phyloP scores from a whole-genome alignment of 2,888 invertebrate genomes.

The Entomobrya proxima region DNA sequence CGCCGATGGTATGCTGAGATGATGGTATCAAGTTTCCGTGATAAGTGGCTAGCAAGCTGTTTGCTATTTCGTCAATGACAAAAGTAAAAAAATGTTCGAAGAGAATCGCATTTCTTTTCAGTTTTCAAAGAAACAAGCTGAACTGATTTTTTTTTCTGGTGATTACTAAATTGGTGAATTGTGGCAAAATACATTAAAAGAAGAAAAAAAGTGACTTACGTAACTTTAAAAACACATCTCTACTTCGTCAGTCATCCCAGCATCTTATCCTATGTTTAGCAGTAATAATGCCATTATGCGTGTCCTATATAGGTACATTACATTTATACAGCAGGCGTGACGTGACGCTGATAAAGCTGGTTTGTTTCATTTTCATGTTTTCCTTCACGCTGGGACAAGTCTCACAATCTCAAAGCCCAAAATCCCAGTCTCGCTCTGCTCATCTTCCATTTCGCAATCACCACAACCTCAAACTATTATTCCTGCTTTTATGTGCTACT shows the following conservation, averaged over 20 bases:
- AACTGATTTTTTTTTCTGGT: too few species aligned
- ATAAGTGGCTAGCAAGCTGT: too few species aligned
- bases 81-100: too few species aligned
- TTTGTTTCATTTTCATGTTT: neutral
- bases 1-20: neutral
- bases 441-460: constrained; percentile 23
- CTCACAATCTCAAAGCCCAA: constrained; percentile 30
- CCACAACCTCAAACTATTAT: too few species aligned
- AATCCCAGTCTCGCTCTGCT: constrained; percentile 3
- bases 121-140: too few species aligned
- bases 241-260: neutral
- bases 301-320: constrained; percentile 31
- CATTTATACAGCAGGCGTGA: neutral
- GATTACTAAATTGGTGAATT: too few species aligned
- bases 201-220: constrained; percentile 17
- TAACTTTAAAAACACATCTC: constrained; percentile 3
- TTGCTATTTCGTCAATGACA: too few species aligned
- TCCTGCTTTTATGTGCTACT: neutral
- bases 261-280: neutral
- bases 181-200: too few species aligned
- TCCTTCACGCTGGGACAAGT: constrained; percentile 28
- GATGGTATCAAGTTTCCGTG: too few species aligned
- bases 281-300: constrained; percentile 26
- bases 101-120: too few species aligned
- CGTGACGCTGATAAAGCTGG: neutral